A percentile compares a stretch with the other conserved stretches of the same genome.
phyloP scores from a whole-genome alignment of 2,888 invertebrate species.

The Dicycla oo region DNA sequence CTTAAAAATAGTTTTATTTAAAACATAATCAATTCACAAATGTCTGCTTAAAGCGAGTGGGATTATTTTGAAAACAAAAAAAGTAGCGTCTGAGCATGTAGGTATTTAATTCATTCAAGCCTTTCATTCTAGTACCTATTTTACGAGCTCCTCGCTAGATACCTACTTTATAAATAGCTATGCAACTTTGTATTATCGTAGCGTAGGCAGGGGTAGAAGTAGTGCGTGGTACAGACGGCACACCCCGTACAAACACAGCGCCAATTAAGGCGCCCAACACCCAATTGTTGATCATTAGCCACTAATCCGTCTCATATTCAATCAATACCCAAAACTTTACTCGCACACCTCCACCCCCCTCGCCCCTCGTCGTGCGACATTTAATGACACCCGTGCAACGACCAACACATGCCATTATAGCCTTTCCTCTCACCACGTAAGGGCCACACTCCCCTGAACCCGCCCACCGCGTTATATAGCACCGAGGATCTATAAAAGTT shows the following conservation, averaged over 20 bases:
- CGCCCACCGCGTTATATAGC: conserved; percentile 90
- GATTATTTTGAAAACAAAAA: conserved; percentile 45
- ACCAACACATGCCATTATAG: conserved; percentile 78
- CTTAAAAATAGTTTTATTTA: conserved; percentile 4
- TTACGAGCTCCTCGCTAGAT: conserved; percentile 62
- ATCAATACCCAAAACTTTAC: conserved; percentile 91
- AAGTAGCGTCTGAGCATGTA: conserved; percentile 37
- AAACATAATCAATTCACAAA: conserved; percentile 27
- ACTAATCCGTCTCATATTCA: conserved; percentile 90
- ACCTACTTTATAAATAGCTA: conserved; percentile 49
- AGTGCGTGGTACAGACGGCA: conserved; percentile 5
- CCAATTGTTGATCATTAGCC: conserved; percentile 90
- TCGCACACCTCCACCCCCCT: conserved; percentile 88
- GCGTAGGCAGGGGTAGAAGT: conserved; percentile 24
- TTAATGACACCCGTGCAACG: conserved; percentile 90
- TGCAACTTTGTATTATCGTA: conserved; percentile 42
- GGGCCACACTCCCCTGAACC: conserved; percentile 83
- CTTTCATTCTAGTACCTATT: conserved; percentile 62
- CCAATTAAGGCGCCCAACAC: conserved; percentile 80
- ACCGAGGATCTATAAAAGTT: conserved; percentile 91
- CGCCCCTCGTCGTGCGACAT: conserved; percentile 89
- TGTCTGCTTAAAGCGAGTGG: conserved; percentile 13
- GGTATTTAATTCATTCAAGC: conserved; percentile 63
- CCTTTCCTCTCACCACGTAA: conserved; percentile 80
- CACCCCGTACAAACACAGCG: conserved; percentile 52